Base-by-base conservation (phyloP, 2,888 invertebrate species). In the Drosophila parthenogenetica region DNA sequence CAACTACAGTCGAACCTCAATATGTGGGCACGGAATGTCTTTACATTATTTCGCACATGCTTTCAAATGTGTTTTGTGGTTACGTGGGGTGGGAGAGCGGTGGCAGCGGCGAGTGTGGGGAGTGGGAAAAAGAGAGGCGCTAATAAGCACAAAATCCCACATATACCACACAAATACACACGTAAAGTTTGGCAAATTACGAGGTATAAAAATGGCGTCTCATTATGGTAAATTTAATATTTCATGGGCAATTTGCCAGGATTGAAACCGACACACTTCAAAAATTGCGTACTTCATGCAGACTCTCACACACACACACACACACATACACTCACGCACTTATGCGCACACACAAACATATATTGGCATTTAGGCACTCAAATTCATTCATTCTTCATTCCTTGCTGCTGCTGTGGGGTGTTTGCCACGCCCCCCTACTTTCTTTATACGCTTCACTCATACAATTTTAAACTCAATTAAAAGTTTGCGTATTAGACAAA, bases 401-500 rank as follows among this genome's bases (percentile, higher is more conserved):
- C 57, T 43, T 51, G 63, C 29, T 29, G 29, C 29, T 29, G 29
- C 29, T 29, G 29, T 29, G 29, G 29, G 29, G 29, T 0, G 29
- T 8, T 29, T 29, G 29, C 29, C 35, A 35, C 35, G 35, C 35
- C 35, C 13, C 32, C 17, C 7, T 50, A 19, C 57, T 53, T 60
- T 84, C 75, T 81, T 89, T 64, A 74, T 64, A 76, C 66, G 73
- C 73, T 62, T 11, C 61, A 57, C 76, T 81, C 74, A 84, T 89
- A 81, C 84, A 90, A 90, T 87, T 89, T 90, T 89, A 90, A 89
- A 89, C 90, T 90, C 89, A 89, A 89, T 89, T 89, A 90, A 90
- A 89, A 89, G 87, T 89, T 86, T 74, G 75, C 77, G 87, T 75
- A 82, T 88, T 88, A 90, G 81, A 78, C 82, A 81, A 79, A 89